Percentiles rank a stretch among this genome's conserved stretches.
Conservation (phyloP, 2,113 vertebrate species). For the Oceanodroma tethys region DNA sequence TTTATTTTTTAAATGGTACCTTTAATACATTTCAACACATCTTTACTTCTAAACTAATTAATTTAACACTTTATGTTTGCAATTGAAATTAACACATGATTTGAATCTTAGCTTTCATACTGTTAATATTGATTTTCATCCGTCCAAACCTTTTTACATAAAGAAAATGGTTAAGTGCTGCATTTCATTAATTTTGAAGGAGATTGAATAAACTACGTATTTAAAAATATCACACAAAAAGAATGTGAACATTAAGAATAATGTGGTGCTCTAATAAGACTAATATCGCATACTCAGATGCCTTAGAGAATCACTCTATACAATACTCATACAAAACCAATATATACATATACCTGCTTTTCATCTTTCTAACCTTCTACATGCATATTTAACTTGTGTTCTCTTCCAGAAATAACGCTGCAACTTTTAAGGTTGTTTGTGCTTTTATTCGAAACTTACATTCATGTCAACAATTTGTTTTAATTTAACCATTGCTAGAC, state of each 20-base stretch:
- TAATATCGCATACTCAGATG: background rate
- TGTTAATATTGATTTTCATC: background rate
- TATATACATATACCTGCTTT: background rate
- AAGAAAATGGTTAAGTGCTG: background rate
- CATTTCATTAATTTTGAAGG: background rate
- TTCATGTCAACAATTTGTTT: background rate
- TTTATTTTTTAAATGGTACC: background rate
- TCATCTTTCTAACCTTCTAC: background rate
- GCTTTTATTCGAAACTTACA: background rate
- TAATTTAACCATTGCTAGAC: background rate
- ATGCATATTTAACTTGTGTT: background rate
- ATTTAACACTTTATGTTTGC: background rate
- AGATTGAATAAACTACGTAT: background rate
- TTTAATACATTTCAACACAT: background rate
- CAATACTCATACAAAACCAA: background rate
- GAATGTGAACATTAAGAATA: background rate
- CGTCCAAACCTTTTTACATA: background rate
- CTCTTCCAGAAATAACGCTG: background rate
- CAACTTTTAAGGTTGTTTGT: background rate
- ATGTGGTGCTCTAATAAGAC: background rate
- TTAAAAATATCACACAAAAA: background rate
- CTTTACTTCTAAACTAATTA: background rate
- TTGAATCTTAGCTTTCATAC: background rate
- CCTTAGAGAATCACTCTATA: background rate
- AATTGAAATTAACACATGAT: background rate